Evolutionary conservation across 2,113 vertebrate genomes (phyloP).

Genomic region (Leucopternis melanops): DNA sequence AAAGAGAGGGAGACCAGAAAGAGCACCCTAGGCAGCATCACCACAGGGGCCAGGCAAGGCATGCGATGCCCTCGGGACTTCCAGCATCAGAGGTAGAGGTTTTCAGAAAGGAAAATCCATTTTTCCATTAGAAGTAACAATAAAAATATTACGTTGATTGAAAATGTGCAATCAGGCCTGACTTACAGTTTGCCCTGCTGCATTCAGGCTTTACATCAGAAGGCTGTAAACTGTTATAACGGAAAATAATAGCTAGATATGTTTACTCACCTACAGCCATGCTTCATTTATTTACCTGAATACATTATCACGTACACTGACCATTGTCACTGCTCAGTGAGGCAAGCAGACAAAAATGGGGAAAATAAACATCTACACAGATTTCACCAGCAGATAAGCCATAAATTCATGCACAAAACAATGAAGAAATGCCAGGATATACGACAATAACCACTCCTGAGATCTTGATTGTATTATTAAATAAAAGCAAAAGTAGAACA

Average conservation of each 20-base stretch:
- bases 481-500: background rate
- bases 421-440: slow-evolving; percentile 1
- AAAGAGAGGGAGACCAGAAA: background rate
- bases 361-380: background rate
- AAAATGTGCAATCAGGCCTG: slow-evolving; percentile 27
- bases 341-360: background rate
- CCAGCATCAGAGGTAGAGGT: background rate
- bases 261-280: slow-evolving; percentile 8
- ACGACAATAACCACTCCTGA: background rate
- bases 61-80: background rate
- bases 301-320: background rate
- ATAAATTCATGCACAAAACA: slow-evolving; percentile 17
- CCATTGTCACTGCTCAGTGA: slow-evolving; percentile 14
- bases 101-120: background rate
- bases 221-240: background rate
- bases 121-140: slow-evolving; percentile 36
- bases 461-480: background rate
- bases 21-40: background rate
- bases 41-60: background rate
- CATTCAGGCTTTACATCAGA: slow-evolving; percentile 12
- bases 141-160: slow-evolving; percentile 20
- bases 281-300: slow-evolving; percentile 44
- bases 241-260: slow-evolving; percentile 15
- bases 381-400: slow-evolving; percentile 24
- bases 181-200: background rate